Evolutionary conservation across 2,113 vertebrate species (phyloP), one percentile per base, ranked within the genome.

Genomic region (Xenus cinereus): DNA sequence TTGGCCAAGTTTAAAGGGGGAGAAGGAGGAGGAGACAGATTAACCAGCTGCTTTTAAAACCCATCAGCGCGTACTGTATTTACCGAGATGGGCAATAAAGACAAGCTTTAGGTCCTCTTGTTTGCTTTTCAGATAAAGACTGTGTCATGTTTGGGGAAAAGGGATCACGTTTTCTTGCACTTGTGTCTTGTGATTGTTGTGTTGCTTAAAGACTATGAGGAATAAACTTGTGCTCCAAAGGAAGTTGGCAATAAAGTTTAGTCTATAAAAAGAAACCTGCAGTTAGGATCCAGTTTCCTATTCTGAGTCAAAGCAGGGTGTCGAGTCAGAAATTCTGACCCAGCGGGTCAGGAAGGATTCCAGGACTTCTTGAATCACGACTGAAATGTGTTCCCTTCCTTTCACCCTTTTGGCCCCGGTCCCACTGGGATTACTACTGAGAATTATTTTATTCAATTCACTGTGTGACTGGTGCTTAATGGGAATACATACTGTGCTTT

Each of bases 261-360:
- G 64, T 95, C 98, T 98, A 98, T 98, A 98, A 98, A 98, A 98
- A 98, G 98, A 96, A 98, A 94, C 93, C 59, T 95, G 97, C 93
- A 97, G 98, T 97, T 95, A 95, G 97, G 96, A 97, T 98, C 96
- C 90, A 46, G 97, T 98, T 98, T 98, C 97, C 97, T 98, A 91
- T 95, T 97, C 98, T 97, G 98, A 98, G 96, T 97, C 97, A 97
- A 98, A 95, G 96, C 97, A 95, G 93, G 95, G 96, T 80, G 88
- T 96, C 91, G 83, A 98, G 97, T 98, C 98, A 98, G 97, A 98
- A 98, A 98, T 98, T 98, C 98, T 89, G 16, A 93, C 91, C 97
- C 96, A 97, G 96, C 90, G 66, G 97, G 97, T 97, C 98, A 98
- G 98, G 96, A 97, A 92, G 30, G 85, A 90, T 97, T 98, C 97